Percentiles rank a stretch among this genome's conserved stretches.
Evolutionary conservation across 2,888 invertebrate species (phyloP).

Genomic region (Fissipunctia ypsillon): DNA sequence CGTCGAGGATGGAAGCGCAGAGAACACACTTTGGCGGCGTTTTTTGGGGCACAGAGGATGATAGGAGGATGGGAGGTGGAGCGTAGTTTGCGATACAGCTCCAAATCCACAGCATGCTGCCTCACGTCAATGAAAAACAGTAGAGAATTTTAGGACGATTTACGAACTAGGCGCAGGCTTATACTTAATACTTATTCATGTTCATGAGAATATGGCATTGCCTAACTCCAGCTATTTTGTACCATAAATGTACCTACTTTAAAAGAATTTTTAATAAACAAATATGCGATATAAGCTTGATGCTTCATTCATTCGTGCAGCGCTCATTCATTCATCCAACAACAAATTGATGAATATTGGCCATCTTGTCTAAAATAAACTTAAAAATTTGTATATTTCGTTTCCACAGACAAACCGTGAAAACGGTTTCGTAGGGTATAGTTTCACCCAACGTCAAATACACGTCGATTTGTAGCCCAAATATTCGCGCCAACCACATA

Average conservation of each 20-base stretch:
- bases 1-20: no score
- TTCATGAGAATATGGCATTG: not conserved
- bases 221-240: not conserved
- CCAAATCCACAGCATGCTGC: no score
- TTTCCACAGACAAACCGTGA: no score
- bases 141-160: not conserved
- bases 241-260: not conserved
- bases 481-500: constrained; percentile 40
- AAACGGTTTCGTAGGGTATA: no score
- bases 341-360: not conserved
- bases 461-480: constrained; percentile 12
- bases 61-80: no score
- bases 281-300: not conserved
- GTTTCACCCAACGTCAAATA: not conserved
- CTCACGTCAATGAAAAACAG: not conserved
- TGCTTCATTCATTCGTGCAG: not conserved
- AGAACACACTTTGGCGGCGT: no score
- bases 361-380: not conserved
- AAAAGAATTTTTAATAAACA: not conserved
- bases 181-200: no score
- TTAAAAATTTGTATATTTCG: no score
- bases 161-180: not conserved
- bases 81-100: no score
- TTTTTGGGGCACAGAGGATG: no score
- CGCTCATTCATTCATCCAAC: constrained; percentile 10